Evolutionary conservation across 2,113 vertebrate species (phyloP), one percentile per base, ranked within the genome.

Genomic region (Pimephales promelas): DNA sequence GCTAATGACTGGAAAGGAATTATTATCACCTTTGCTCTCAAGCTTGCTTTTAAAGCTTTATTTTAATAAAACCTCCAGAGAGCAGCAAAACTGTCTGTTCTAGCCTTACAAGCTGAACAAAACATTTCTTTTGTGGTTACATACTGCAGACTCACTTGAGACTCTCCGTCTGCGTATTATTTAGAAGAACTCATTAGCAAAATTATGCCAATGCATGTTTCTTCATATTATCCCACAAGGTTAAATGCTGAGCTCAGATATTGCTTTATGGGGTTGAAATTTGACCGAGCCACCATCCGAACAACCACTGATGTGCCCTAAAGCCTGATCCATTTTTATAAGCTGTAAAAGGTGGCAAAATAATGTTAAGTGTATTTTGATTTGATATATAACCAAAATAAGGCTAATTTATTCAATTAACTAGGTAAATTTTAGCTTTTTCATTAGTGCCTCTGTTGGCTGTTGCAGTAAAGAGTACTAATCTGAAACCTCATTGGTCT

Each of bases 171-270:
- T 40, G 54, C 1, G 5, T n/a, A 73, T 24, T n/a, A 20, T 73
- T 73, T 18, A 64, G 45, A 86, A 62, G 3, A 86, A 71, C 52
- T 56, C 59, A 85, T 81, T 40, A 56, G 68, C n/a, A 14, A 64
- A 75, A 83, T 28, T 52, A 40, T 14, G 24, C 43, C 81, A 54
- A 54, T 83, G 52, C 36, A 36, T 52, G 34, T 57, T 52, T 70
- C 54, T 77, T 82, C 49, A 26, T 26, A 70, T 31, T 28, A 77
- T 5, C 22, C 40, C 9, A 45, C 56, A 3, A 64, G 14, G 64
- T 68, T 68, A 22, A 68, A 68, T 22, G 20, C 31, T 40, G 10
- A 66, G 72, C 56, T 80, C 40, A 66, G 26, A 64, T 13, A 74
- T 74, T 45, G 52, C 80, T 56, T 43, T 62, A 76, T 49, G n/a